Base-by-base conservation (phyloP, 2,888 invertebrate genomes). In the Zhuqinia jingwanae region DNA sequence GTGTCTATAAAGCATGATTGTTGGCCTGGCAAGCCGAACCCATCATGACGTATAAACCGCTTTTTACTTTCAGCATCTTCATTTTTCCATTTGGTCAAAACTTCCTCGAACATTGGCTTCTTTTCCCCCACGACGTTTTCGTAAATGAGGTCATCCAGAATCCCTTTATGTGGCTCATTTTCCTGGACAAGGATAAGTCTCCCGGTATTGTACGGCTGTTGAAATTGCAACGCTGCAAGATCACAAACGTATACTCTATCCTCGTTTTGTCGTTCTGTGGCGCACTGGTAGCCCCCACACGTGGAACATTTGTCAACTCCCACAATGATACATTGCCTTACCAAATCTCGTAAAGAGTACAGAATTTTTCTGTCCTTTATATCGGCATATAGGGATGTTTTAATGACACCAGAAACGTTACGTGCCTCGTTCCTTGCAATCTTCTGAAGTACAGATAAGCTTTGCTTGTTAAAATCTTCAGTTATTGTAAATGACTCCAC, bases 171-270 rank as follows among this genome's bases (percentile, higher is more conserved):
- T 8, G 10, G 13, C 17, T 81, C 70, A 8, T 83, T 25, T 17
- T 84, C 27, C 11, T 70, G 75, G 15, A 87, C 20, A 11, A 89
- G 56, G 0, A 89, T 77, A 2, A 89, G 63, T 42, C 89, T 45
- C 25, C 89, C 89, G 10, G 89, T 73, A 70, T 89, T 89, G 53
- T 87, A 89, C 13, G 80, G 60, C 56, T 87, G 79, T 22, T 89
- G 89, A 78, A 89, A 89, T 65, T 89, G 89, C 10, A 89, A 86
- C 17, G 88, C 89, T 8, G 88, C 84, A 0, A 88, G 53, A 63
- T 89, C 89, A 25, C 87, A 87, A 42, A 89, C 15, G 45, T 86
- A 89, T 0, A 84, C 87, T 15, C 76, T 45, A 13, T 60, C 25
- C 30, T 42, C 84, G 5, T 17, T 42, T 20, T 81, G 75, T 11